Evolutionary conservation across 2,888 invertebrate species (phyloP), one percentile per base, ranked within the genome.

Genomic region (Palloptera scutellata): DNA sequence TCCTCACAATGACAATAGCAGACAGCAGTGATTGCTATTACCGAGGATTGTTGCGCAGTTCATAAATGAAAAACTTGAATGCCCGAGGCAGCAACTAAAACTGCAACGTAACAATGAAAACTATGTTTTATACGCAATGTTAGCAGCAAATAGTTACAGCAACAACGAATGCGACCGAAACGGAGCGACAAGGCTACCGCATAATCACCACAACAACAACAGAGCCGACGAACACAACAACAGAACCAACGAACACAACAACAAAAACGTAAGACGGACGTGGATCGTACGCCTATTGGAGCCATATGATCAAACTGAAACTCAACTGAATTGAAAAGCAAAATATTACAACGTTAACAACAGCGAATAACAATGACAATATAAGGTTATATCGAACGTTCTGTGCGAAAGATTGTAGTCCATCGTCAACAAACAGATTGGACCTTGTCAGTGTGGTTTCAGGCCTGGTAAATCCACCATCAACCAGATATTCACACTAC

Each of bases 1-100:
- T 64, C 64, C 58, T 64, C 51, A 52, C 64, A 58, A 59, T 58
- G 64, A 40, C 57, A 57, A 58, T 20, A 48, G 20, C 57, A 53
- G 30, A 15, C 48, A 60, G 15, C 60, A 48, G 48, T 30, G 30
- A 30, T 30, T 30, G 30, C 30, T 30, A 30, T 30, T 30, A 30
- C 30, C 30, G 30, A 64, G 40, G 40, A 40, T 48, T 57, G n/a
- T 64, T 64, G 30, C 30, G 30, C 30, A 30, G 30, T 30, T 30
- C 30, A 64, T 42, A 51, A 51, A 43, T 58, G 42, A 58, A 64
- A 64, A 64, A 59, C 52, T 58, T 59, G 59, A 52, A 64, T 42
- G 43, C 64, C 43, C 17, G 52, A 59, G 64, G 59, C 20, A 64
- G 52, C 20, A 59, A 42, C 48, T 8, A 17, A 2, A 20, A 40